A percentile compares a stretch with the other conserved stretches of the same genome.
Conservation (phyloP, 2,113 vertebrate genomes). For the Pontoporia blainvillei region DNA sequence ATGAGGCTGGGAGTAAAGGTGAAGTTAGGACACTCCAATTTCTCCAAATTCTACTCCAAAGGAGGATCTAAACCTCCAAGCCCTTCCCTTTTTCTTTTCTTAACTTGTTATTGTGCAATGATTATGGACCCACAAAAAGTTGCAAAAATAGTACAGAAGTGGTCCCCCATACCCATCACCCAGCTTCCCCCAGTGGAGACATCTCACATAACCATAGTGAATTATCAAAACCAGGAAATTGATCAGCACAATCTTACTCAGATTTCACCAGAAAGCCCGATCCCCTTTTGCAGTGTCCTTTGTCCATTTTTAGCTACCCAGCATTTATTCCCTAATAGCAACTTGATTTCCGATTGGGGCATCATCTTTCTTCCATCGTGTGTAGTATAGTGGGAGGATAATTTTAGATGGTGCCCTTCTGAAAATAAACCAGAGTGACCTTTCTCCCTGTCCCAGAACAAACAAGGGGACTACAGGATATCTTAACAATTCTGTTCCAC, state of each 20-base stretch:
- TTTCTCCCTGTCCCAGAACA: background rate
- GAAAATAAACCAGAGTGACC: background rate
- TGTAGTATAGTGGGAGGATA: background rate
- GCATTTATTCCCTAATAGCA: background rate
- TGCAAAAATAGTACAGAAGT: conserved; percentile 18
- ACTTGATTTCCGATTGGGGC: background rate
- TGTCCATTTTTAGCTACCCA: background rate
- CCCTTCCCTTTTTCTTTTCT: background rate
- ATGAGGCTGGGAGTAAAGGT: background rate
- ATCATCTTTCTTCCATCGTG: background rate
- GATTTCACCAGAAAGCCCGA: background rate
- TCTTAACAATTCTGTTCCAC: background rate
- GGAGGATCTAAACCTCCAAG: background rate
- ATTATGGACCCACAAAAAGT: background rate
- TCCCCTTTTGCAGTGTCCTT: background rate
- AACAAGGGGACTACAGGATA: background rate
- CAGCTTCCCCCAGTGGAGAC: background rate
- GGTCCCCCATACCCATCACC: background rate
- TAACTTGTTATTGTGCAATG: background rate
- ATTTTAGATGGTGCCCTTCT: background rate
- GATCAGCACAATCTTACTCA: background rate
- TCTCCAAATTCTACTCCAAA: background rate
- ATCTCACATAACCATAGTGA: background rate
- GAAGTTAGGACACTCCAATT: background rate
- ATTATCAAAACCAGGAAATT: background rate